Evolutionary conservation across 2,888 invertebrate species (phyloP).

Genomic region (Lepidocyrtinus sp.): DNA sequence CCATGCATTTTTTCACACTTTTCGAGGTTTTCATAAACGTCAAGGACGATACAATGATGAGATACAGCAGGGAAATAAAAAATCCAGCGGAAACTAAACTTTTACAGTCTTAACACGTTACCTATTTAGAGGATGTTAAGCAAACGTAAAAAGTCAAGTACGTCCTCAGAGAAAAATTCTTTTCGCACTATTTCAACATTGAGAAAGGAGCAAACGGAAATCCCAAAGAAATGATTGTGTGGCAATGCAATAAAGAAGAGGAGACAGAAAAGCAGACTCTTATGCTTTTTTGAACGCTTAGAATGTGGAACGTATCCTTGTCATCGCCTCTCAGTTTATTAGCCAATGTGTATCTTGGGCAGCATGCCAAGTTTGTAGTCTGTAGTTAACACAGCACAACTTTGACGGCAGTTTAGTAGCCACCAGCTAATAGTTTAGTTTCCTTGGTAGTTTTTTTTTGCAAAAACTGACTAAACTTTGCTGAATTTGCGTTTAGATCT

Average conservation of each 20-base stretch:
- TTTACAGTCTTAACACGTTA: not conserved
- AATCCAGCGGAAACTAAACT: no score
- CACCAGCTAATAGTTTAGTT: no score
- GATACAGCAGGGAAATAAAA: not conserved
- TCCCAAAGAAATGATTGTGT: not conserved
- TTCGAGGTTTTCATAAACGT: not conserved
- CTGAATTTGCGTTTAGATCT: no score
- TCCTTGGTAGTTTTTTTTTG: no score
- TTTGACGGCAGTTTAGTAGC: not conserved
- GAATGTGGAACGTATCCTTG: conserved; percentile 21
- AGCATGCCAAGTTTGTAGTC: not conserved
- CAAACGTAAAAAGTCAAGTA: not conserved
- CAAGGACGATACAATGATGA: not conserved
- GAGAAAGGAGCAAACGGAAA: not conserved
- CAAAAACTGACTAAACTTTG: no score
- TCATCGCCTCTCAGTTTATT: conserved; percentile 25
- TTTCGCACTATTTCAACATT: no score
- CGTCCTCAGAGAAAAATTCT: not conserved
- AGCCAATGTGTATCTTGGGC: conserved; percentile 24
- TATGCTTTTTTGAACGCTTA: not conserved
- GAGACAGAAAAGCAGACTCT: not conserved
- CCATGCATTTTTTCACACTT: not conserved
- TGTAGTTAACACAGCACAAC: no score
- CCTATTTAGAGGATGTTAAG: not conserved
- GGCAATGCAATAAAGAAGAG: not conserved